Evolutionary conservation across 1,140 invertebrate genomes (phyloP), one percentile per base, ranked within the genome.

Genomic region (Penaeus indicus): DNA sequence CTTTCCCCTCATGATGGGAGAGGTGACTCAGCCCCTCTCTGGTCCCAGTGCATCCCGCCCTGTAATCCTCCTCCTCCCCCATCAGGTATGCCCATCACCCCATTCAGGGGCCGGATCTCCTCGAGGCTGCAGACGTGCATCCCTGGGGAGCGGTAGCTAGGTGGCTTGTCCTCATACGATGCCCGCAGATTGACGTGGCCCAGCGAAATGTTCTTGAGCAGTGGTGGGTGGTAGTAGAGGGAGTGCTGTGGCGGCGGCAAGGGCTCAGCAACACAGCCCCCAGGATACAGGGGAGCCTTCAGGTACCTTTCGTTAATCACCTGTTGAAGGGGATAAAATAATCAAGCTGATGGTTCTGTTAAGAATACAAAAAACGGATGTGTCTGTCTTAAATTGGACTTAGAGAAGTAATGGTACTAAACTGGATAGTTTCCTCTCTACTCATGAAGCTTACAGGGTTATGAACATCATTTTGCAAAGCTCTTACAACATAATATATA

Each of bases 261-360:
- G 1, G 84, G 54, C 60, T 77, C 84, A 42, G 38, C 38, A 47
- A 72, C 78, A 42, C 54, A 21, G 18, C 75, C 75, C 16, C 84
- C 75, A 42, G 84, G 75, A 64, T 86, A 86, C 19, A 86, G 60
- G 60, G 84, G 72, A 42, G 75, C 75, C 72, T 86, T 86, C 25
- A 86, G 67, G 72, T 79, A 86, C 7, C 62, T 72, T n/a, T 86
- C 84, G n/a, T 61, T 75, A 21, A 86, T 77, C 38, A 86, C 75
- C 84, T 86, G 60, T 38, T 32, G n/a, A n/a, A 64, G 64, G 64
- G 25, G 42, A 63, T 27, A 64, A 25, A 1, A 2, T 32, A 32
- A 32, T 32, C 38, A 42, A 42, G 38, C 7, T 42, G 7, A 42
- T 42, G 7, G 38, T 8, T 42, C 38, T 42, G 38, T 42, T 42